Evolutionary conservation across 1,140 invertebrate genomes (phyloP).

Genomic region (Tetramorium parvispinum): DNA sequence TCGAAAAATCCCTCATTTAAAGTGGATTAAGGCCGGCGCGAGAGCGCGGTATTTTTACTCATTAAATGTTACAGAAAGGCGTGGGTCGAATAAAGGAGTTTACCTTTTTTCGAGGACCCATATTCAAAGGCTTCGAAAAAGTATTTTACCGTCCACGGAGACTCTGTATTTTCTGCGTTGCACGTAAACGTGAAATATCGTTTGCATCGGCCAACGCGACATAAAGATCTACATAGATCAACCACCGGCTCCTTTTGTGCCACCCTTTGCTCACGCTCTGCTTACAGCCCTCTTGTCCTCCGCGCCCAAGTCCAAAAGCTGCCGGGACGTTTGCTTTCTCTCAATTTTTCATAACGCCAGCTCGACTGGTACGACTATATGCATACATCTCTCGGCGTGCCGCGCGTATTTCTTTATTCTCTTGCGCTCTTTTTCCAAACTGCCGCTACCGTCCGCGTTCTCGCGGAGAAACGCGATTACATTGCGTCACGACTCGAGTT

Average conservation of each 20-base stretch:
- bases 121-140: not conserved
- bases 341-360: slow-evolving; percentile 71
- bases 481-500: slow-evolving; percentile 36
- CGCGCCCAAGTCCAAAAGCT: slow-evolving; percentile 2
- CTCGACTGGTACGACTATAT: slow-evolving; percentile 27
- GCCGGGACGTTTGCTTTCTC: slow-evolving; percentile 69
- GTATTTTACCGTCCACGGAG: not conserved
- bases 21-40: not conserved
- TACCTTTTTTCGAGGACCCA: not conserved
- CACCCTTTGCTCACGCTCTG: not conserved
- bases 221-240: slow-evolving; percentile 28
- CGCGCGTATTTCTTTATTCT: not conserved
- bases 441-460: slow-evolving; percentile 1
- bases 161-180: not conserved
- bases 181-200: slow-evolving; percentile 17
- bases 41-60: not conserved
- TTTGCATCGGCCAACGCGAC: slow-evolving; percentile 14
- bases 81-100: not conserved
- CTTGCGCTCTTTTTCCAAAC: slow-evolving; percentile 10
- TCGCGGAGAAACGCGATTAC: slow-evolving; percentile 52
- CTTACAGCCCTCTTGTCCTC: slow-evolving; percentile 40
- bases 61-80: slow-evolving; percentile 10
- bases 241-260: slow-evolving; percentile 28
- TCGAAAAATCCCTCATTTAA: not conserved
- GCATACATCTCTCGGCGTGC: not conserved